Conservation (phyloP, 2,797 vertebrate genomes). For the Ceryle rudis region DNA sequence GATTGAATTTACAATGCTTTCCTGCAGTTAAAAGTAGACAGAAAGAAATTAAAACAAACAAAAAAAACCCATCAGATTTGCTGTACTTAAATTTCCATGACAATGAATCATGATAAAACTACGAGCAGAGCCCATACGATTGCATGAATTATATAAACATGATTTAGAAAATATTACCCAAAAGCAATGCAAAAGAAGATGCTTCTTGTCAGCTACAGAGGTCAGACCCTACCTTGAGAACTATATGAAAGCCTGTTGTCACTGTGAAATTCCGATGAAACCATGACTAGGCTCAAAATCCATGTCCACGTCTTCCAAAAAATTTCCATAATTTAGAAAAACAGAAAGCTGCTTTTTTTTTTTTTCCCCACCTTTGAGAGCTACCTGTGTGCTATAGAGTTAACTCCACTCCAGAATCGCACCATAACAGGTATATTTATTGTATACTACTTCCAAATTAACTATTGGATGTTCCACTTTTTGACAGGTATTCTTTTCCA, state of each 20-base stretch:
- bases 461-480: slow-evolving; percentile 79
- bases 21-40: neutral
- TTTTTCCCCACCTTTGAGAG: slow-evolving; percentile 68
- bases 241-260: slow-evolving; percentile 89
- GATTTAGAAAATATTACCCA: neutral
- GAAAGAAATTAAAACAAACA: neutral
- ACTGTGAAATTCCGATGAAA: slow-evolving; percentile 91
- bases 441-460: slow-evolving; percentile 74
- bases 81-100: neutral
- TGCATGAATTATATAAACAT: neutral
- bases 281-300: slow-evolving; percentile 97
- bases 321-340: slow-evolving; percentile 98
- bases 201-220: slow-evolving; percentile 34
- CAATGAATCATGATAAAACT: neutral
- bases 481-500: slow-evolving; percentile 80
- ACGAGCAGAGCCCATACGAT: neutral
- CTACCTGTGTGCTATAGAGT: slow-evolving; percentile 86
- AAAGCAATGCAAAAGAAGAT: neutral
- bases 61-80: neutral
- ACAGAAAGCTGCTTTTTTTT: slow-evolving; percentile 77
- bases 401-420: slow-evolving; percentile 82
- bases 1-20: neutral
- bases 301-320: slow-evolving; percentile 98
- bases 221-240: slow-evolving; percentile 92
- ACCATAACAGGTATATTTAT: slow-evolving; percentile 89